phyloP scores from a whole-genome alignment of 2,888 invertebrate genomes.

The Monochamus alternatus region DNA sequence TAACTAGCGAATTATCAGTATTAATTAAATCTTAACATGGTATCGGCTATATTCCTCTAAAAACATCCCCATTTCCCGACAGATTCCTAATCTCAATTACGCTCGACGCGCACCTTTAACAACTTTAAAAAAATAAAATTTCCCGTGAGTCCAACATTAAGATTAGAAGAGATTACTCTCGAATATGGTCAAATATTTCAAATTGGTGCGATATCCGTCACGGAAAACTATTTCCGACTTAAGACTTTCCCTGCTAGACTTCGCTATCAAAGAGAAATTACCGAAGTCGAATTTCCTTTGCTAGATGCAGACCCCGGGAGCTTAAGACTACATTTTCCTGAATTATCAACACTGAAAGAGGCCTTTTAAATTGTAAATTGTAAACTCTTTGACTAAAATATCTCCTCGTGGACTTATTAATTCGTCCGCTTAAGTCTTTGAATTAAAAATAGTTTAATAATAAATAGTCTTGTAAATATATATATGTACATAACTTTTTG shows the following conservation, averaged over 20 bases:
- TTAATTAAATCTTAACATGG: background rate
- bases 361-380: conserved; percentile 9
- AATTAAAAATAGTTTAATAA: conserved; percentile 62
- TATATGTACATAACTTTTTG: conserved; percentile 51
- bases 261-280: too few species aligned
- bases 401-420: conserved; percentile 34
- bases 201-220: conserved; percentile 24
- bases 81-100: conserved; percentile 13
- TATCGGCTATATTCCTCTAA: background rate
- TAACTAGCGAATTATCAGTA: too few species aligned
- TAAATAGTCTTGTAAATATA: conserved; percentile 60
- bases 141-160: conserved; percentile 21
- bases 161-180: conserved; percentile 17
- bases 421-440: conserved; percentile 58
- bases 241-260: too few species aligned
- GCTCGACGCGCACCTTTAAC: background rate
- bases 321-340: conserved; percentile 7
- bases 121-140: conserved; percentile 28
- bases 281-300: background rate
- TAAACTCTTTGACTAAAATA: conserved; percentile 33
- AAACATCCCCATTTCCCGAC: background rate
- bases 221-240: background rate
- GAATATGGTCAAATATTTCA: conserved; percentile 26
- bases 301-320: conserved; percentile 8
- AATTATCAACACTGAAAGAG: conserved; percentile 17